Evolutionary conservation across 2,888 invertebrate species (phyloP).

Genomic region (Macrosiphum euphorbiae): DNA sequence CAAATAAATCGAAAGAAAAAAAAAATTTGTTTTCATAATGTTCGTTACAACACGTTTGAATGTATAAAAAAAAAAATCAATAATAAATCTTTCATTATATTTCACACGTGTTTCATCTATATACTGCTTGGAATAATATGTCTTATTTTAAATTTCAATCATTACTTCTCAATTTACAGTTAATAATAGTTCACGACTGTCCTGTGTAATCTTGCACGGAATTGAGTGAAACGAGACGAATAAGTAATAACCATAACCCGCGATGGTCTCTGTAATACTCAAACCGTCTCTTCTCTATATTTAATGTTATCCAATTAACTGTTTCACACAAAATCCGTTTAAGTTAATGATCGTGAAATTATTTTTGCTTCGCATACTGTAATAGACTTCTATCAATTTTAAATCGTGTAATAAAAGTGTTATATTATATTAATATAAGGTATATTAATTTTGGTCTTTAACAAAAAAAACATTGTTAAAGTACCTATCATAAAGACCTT

Average conservation of each 20-base stretch:
- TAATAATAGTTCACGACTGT: background rate
- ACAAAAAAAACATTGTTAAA: background rate
- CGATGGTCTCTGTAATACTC: background rate
- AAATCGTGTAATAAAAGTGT: background rate
- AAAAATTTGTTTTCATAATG: background rate
- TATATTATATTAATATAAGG: background rate
- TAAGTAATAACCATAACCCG: background rate
- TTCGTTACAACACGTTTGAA: background rate
- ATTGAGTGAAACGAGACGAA: background rate
- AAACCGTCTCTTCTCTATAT: background rate
- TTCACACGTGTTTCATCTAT: background rate
- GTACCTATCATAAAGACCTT: background rate
- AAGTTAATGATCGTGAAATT: background rate
- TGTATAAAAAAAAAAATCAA: background rate
- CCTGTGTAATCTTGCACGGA: background rate
- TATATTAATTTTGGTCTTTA: background rate
- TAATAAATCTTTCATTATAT: background rate
- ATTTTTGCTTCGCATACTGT: background rate
- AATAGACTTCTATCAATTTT: background rate
- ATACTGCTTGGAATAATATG: background rate
- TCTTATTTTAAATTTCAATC: background rate
- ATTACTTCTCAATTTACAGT: background rate
- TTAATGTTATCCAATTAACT: conserved; percentile 4
- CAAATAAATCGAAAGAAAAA: background rate
- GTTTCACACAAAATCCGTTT: background rate